Evolutionary conservation across 2,888 invertebrate species (phyloP).

Genomic region (Ophion ventricosus): DNA sequence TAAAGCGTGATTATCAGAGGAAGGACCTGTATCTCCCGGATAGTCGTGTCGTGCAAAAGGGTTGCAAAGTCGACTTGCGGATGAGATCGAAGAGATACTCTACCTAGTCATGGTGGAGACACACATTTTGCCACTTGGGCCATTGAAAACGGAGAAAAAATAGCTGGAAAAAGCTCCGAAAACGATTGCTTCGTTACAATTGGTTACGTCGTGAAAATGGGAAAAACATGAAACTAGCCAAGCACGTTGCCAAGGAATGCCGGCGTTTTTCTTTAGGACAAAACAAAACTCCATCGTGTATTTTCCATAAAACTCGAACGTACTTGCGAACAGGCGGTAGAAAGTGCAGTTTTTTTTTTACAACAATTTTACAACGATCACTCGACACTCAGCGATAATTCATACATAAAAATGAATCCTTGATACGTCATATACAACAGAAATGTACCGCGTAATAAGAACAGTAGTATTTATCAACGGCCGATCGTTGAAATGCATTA

Average conservation of each 20-base stretch:
- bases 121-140: background rate
- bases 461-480: slow-evolving; percentile 9
- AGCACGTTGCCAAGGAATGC: background rate
- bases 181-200: background rate
- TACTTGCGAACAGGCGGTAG: background rate
- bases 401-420: slow-evolving; percentile 6
- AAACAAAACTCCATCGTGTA: background rate
- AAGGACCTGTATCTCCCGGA: background rate
- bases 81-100: background rate
- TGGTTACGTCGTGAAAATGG: background rate
- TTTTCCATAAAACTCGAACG: background rate
- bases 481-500: slow-evolving; percentile 8
- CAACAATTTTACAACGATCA: background rate
- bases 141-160: background rate
- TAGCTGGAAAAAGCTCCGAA: background rate
- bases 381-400: background rate
- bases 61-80: background rate
- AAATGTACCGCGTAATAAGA: background rate
- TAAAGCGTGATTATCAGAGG: background rate
- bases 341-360: too few relatives aligned
- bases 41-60: background rate
- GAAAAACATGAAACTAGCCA: background rate
- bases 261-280: background rate
- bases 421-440: slow-evolving; percentile 6
- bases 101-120: background rate